A percentile compares a stretch with the other conserved stretches of the same genome.
These are phyloP conservation scores for Perca schrenkii DNA, from an alignment of 2,113 vertebrate genomes.

Conservation along the genomic window DNA sequence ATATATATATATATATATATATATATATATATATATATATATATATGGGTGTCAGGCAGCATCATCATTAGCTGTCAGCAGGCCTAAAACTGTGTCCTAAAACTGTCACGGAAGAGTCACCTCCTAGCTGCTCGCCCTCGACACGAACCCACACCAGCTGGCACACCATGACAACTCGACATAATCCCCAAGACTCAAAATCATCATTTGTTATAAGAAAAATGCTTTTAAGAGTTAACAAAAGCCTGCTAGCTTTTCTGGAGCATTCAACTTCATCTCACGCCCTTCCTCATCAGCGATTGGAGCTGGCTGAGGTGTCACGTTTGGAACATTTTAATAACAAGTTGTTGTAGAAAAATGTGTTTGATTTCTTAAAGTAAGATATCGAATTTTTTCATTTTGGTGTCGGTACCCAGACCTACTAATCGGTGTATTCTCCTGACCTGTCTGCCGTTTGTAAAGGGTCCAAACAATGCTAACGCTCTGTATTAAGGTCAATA, in stretches of 20 bases:
- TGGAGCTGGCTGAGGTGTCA: background rate
- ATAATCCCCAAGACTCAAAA: background rate
- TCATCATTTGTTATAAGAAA: background rate
- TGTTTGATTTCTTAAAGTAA: background rate
- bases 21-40: background rate
- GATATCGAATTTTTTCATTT: too few relatives aligned
- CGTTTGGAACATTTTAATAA: background rate
- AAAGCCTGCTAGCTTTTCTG: background rate
- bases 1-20: too few relatives aligned
- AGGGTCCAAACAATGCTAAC: background rate
- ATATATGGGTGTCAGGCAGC: conserved; percentile 50
- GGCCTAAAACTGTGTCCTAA: conserved; percentile 47
- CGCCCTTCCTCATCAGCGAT: background rate
- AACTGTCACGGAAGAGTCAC: conserved; percentile 55
- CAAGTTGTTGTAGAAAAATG: background rate
- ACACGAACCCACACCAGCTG: conserved; percentile 50
- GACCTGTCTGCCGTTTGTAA: background rate
- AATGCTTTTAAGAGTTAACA: background rate
- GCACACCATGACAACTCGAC: background rate
- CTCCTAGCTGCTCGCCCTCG: conserved; percentile 20
- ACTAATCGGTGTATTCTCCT: background rate
- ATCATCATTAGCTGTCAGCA: conserved; percentile 61
- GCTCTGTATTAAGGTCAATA: background rate
- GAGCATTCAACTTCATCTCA: too few relatives aligned
- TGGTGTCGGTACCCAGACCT: background rate